Percentiles rank a stretch among this genome's conserved stretches.
phyloP scores from a whole-genome alignment of 2,113 vertebrate genomes.

The Atlantisia rogersi region DNA sequence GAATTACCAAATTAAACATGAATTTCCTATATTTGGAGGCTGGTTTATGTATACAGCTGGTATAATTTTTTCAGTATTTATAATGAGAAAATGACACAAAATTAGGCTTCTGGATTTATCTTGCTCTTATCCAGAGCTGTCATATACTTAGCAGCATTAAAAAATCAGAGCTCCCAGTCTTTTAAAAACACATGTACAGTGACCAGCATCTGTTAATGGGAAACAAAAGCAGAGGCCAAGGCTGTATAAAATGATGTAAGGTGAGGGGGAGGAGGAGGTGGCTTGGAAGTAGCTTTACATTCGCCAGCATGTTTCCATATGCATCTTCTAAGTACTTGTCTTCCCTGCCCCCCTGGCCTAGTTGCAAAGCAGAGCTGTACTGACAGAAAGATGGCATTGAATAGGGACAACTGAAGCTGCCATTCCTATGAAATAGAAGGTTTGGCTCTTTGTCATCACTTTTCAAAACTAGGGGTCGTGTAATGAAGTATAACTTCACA shows the following conservation, averaged over 20 bases:
- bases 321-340: background rate
- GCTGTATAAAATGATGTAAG: background rate
- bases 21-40: background rate
- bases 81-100: background rate
- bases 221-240: background rate
- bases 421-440: background rate
- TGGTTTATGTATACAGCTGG: background rate
- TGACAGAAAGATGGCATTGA: background rate
- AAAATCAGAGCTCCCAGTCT: background rate
- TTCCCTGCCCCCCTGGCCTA: fast-evolving
- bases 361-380: background rate
- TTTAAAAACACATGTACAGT: background rate
- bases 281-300: background rate
- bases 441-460: background rate
- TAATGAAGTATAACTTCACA: background rate
- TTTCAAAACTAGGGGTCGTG: background rate
- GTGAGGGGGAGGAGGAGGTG: background rate
- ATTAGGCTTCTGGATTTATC: background rate
- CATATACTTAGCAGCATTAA: background rate
- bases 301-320: background rate
- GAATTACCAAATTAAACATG: background rate
- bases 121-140: background rate
- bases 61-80: background rate
- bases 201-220: background rate
- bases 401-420: background rate